Conservation (phyloP, 2,797 vertebrate genomes). For the Oreortyx pictus region DNA sequence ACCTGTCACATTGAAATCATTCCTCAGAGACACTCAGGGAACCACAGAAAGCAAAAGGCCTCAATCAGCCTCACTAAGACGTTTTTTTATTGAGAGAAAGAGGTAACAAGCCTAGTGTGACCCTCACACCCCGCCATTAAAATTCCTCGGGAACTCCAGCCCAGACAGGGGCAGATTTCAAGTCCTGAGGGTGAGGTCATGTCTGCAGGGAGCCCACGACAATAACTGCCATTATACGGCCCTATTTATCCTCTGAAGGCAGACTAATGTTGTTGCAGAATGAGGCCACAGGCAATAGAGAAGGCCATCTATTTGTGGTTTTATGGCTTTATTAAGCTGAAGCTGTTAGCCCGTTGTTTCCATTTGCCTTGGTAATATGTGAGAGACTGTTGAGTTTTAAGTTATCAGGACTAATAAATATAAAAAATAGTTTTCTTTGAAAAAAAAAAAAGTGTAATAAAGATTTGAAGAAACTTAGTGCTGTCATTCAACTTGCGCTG, state of each 20-base stretch:
- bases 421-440: not conserved
- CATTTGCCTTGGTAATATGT: not conserved
- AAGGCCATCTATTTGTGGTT: constrained; percentile 8
- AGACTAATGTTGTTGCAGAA: not conserved
- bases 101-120: not conserved
- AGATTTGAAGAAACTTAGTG: not conserved
- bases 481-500: not conserved
- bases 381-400: not conserved
- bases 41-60: not conserved
- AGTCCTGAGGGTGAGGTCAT: constrained; percentile 60
- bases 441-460: not conserved
- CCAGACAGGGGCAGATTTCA: constrained; percentile 17
- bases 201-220: constrained; percentile 60
- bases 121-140: constrained; percentile 26
- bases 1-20: not conserved
- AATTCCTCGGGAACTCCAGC: constrained; percentile 39
- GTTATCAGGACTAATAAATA: not conserved
- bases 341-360: not conserved
- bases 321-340: not conserved
- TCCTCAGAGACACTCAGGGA: not conserved
- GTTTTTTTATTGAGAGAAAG: constrained; percentile 31
- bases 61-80: not conserved
- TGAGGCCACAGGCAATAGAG: not conserved
- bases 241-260: constrained; percentile 32
- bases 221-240: constrained; percentile 55